Conservation (phyloP, 2,888 invertebrate species). For the Nomada ferruginata region DNA sequence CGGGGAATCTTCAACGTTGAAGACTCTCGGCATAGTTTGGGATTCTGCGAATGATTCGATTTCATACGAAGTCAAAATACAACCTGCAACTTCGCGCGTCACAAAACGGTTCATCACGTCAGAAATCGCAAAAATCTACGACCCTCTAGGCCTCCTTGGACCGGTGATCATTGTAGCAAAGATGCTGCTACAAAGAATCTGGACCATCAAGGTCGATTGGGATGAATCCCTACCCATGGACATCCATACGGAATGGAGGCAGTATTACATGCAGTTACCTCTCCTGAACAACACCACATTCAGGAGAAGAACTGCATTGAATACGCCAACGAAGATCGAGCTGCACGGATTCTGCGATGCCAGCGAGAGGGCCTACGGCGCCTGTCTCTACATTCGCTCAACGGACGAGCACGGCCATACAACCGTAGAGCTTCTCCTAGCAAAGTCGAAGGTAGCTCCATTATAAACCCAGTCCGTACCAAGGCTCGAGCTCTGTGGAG, state of each 20-base stretch:
- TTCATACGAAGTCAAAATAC: constrained; percentile 32
- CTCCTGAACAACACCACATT: neutral
- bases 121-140: constrained; percentile 63
- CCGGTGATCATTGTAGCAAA: constrained; percentile 40
- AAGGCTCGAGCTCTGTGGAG: no score
- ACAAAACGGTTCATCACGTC: constrained; percentile 24
- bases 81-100: neutral
- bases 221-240: neutral
- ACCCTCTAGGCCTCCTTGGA: constrained; percentile 61
- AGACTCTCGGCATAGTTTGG: constrained; percentile 57
- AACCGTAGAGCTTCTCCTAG: no score
- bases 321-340: neutral
- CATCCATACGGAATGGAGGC: neutral
- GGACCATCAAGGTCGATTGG: neutral
- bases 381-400: neutral
- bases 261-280: neutral
- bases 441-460: no score
- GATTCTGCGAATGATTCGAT: constrained; percentile 48
- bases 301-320: neutral
- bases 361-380: neutral
- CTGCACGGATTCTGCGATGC: constrained; percentile 10
- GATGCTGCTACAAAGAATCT: neutral
- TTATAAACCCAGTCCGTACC: no score
- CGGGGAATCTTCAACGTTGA: constrained; percentile 18
- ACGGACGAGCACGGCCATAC: no score